Percentiles rank a stretch among this genome's conserved stretches.
phyloP scores from a whole-genome alignment of 2,888 invertebrate genomes.

The Resseliella maxima region DNA sequence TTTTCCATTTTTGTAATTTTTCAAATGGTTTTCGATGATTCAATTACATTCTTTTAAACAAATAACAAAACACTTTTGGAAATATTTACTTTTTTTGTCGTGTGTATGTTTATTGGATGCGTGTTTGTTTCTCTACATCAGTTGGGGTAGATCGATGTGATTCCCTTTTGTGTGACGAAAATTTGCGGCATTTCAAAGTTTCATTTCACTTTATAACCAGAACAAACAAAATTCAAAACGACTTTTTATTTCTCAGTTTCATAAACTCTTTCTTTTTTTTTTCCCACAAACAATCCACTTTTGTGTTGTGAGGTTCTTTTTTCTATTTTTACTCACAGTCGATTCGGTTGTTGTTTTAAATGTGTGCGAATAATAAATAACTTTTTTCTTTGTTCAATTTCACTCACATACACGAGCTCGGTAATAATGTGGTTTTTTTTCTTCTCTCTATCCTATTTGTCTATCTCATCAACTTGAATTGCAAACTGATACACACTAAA shows the following conservation, averaged over 20 bases:
- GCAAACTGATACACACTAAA: conserved; percentile 22
- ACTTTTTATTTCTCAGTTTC: not conserved
- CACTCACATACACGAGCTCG: not conserved
- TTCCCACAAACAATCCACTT: too few relatives aligned
- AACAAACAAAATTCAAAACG: not conserved
- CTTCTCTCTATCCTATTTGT: not conserved
- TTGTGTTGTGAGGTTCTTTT: too few relatives aligned
- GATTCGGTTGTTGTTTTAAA: not conserved
- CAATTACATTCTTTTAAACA: conserved; percentile 1
- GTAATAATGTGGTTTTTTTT: not conserved
- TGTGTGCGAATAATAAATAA: not conserved
- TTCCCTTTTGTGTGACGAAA: not conserved
- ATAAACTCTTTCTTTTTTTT: not conserved
- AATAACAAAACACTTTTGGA: conserved; percentile 46
- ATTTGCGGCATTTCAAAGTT: not conserved
- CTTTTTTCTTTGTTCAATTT: not conserved
- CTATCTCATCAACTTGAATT: not conserved
- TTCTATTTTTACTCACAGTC: not conserved
- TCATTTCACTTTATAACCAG: not conserved
- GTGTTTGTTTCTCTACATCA: not conserved
- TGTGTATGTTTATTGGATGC: not conserved
- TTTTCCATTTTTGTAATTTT: not conserved
- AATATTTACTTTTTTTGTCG: conserved; percentile 34
- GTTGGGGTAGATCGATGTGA: too few relatives aligned
- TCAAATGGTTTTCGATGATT: not conserved